Evolutionary conservation across 2,797 vertebrate genomes (phyloP), one percentile per base, ranked within the genome.

Genomic region (Enteromius anoplus): DNA sequence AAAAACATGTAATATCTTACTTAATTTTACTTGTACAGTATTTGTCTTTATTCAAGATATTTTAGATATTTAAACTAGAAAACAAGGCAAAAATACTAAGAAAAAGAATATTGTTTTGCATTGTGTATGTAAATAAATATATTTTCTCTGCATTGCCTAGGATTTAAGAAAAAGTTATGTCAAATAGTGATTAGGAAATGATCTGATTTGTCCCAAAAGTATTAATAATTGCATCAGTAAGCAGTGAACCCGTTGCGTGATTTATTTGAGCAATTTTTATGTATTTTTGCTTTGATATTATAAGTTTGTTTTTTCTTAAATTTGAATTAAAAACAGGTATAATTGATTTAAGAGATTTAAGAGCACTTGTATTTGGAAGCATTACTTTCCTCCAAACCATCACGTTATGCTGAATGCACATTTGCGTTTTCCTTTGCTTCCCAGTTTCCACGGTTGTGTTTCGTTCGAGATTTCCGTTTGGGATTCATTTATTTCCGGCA

Each of bases 401-500:
- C 29, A 55, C 10, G 2, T 12, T 14, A n/a, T 55, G 23, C 42
- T 15, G 47, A 49, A 40, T 26, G 64, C 65, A 68, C 34, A 75
- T 55, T 42, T 6, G n/a, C 3, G 11, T 66, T 72, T 45, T 51
- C 47, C 42, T 34, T 32, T 15, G 17, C 23, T 29, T 34, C 49
- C 45, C 19, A 11, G n/a, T 29, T 49, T 65, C 40, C 71, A 32
- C 53, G 37, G 40, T 19, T 45, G 80, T 37, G 70, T 70, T 51
- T 85, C 78, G 53, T 53, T 72, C 3, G 23, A 53, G 45, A 77
- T 78, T 78, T 73, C 78, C 62, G 34, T 84, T 85, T 78, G 70
- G 58, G 71, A 85, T 76, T 81, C 34, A 64, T 77, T 80, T 42
- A 73, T 80, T 71, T 81, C 85, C 53, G 66, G 32, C 86, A 45